Base-by-base conservation (phyloP, 2,888 invertebrate genomes). In the Pedicia rivosa region DNA sequence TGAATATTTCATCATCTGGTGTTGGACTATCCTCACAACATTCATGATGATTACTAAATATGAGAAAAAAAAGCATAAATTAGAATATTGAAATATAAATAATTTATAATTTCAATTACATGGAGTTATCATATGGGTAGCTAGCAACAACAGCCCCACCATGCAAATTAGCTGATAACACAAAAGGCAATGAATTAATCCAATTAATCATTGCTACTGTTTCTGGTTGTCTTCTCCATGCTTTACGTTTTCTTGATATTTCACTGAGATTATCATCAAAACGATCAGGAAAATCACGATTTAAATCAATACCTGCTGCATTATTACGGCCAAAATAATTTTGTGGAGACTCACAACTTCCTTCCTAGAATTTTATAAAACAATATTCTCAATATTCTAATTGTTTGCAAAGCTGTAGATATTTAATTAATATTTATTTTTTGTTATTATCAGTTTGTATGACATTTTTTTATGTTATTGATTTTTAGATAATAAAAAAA, bases 101-200 rank as follows among this genome's bases (percentile, higher is more conserved):
- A 15, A 17, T 26, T 19, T 24, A 29, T n/a, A 40, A 37, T 37
- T 41, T 8, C 28, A 56, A 59, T 62, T 64, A 82, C 83, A 68
- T 68, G 12, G 80, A 78, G 57, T 88, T 80, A 60, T 92, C 95
- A 53, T 73, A 99, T 0, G 98, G 98, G 63, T 95, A 98, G 58
- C 95, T 97, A 36, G 94, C 95, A 2, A 98, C 97, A 2, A 98
- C 69, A 24, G 95, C 90, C 3, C 94, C 94, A n/a, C 91, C 94
- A 56, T 94, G 94, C 34, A 94, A 68, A 60, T 94, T 95, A 2
- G 84, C 92, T 0, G 92, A 94, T 34, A 94, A 65, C 22, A 92
- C 91, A 56, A 94, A 95, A 37, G 87, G 88, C 49, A 81, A 75
- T 9, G 72, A 70, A 37, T 76, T 64, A 30, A 94, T 80, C 92